These are phyloP conservation scores for Spea hammondii DNA, from an alignment of 2,797 vertebrate species.

Conservation along the genomic window DNA sequence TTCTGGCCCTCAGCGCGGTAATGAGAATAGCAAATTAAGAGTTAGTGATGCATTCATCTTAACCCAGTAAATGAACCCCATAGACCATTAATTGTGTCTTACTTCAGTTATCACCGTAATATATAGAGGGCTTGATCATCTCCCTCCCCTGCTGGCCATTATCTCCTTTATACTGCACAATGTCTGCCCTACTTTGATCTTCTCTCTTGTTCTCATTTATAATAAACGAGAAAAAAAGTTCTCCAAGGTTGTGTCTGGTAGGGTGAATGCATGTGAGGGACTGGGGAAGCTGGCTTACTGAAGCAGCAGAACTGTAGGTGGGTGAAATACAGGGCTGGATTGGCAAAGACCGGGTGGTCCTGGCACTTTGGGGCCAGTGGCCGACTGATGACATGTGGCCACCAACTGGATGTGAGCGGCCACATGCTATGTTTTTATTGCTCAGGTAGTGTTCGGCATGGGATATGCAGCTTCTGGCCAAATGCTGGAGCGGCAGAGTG, in stretches of 20 bases:
- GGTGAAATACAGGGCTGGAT: too few relatives aligned
- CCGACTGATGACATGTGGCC: too few relatives aligned
- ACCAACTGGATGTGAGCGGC: too few relatives aligned
- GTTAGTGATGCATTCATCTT: slow-evolving; percentile 5
- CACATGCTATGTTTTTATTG: too few relatives aligned
- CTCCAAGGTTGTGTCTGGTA: not conserved
- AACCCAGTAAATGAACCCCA: not conserved
- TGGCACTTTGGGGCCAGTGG: too few relatives aligned
- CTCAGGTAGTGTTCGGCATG: too few relatives aligned
- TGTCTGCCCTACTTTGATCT: slow-evolving; percentile 8
- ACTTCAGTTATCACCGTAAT: not conserved
- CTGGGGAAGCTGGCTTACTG: not conserved
- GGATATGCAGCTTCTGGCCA: too few relatives aligned
- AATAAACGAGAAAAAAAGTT: not conserved
- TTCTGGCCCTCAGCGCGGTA: not conserved
- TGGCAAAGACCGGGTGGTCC: too few relatives aligned
- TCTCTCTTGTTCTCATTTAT: not conserved
- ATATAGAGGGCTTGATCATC: not conserved
- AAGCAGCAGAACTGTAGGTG: not conserved
- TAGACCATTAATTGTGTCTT: not conserved
- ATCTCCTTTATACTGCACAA: slow-evolving; percentile 9
- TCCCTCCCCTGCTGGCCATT: not conserved
- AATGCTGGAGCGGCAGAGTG: too few relatives aligned
- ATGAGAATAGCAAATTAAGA: not conserved
- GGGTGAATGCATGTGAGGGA: not conserved